Base-by-base conservation (phyloP, 1,140 invertebrate species). In the Oscheius sp. region DNA sequence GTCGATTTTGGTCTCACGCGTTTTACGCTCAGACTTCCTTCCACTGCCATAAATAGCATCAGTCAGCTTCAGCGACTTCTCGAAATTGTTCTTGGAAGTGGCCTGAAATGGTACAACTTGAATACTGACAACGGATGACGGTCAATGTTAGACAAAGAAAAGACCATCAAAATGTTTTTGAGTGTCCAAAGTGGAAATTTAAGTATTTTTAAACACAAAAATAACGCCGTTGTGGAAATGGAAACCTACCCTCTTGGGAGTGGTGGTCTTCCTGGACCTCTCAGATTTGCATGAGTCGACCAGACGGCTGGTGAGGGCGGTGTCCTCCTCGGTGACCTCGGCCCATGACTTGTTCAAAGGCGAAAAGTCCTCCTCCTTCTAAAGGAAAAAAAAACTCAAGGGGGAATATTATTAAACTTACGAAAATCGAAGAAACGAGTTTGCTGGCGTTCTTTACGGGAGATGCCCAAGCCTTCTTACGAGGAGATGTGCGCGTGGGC, bases 381-480 rank as follows among this genome's bases (percentile, higher is more conserved):
- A 61, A 31, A 52, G 31, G 31, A 61, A 45, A 28, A 42, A 34
- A 20, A 49, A 0, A 36, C 35, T 63, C n/a, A 58, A 3, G 15
- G 4, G 32, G 32, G n/a, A 52, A 13, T 23, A 52, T 2, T 32
- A 34, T 32, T 7, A n/a, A 38, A 61, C 67, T 64, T 26, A 63
- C 59, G n/a, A 71, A 71, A 35, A 63, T 38, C 2, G 45, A 55
- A 68, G 32, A 45, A 1, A 31, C 26, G 29, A 52, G 52, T 29
- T 63, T 63, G 29, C 59, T 20, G 32, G 59, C 32, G 1, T 58
- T 61, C 52, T 71, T 71, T 1, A 23, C n/a, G 18, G 69, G 69
- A 3, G 69, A 71, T 1, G n/a, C 69, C 69, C 69, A 71, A 4
- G 42, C 69, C 42, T 64, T 71, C 35, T 71, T 71, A n/a, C 69